phyloP scores from a whole-genome alignment of 2,113 vertebrate genomes.

The Lepus americanus region DNA sequence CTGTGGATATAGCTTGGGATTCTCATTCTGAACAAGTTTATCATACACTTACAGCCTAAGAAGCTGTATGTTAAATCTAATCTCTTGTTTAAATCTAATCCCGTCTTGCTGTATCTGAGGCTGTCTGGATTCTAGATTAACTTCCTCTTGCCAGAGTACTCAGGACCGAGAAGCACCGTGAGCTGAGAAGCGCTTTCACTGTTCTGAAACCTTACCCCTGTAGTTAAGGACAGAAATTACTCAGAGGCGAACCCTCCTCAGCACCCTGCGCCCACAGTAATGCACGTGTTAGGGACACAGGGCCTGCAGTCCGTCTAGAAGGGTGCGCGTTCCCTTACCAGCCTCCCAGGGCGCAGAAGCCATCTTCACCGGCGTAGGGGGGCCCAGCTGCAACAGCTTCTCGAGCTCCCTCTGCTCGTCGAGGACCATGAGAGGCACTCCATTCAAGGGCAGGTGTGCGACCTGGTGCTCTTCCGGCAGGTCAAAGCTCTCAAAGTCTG shows the following conservation, averaged over 20 bases:
- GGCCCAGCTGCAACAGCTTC: constrained; percentile 68
- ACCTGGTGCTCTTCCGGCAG: constrained; percentile 88
- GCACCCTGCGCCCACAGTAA: not conserved
- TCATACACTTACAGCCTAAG: not conserved
- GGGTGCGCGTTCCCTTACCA: constrained; percentile 80
- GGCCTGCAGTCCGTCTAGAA: not conserved
- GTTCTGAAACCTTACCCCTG: not conserved
- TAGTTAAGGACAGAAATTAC: not conserved
- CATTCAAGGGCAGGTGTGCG: constrained; percentile 84
- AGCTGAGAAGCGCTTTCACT: not conserved
- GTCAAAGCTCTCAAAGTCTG: constrained; percentile 89
- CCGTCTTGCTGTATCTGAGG: not conserved
- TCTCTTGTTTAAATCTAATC: not conserved
- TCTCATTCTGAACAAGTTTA: not conserved
- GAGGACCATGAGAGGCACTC: constrained; percentile 87
- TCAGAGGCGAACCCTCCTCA: not conserved
- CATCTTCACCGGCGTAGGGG: constrained; percentile 81
- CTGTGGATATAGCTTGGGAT: not conserved
- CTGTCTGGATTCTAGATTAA: constrained; percentile 25
- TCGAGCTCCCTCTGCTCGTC: constrained; percentile 77
- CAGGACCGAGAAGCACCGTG: not conserved
- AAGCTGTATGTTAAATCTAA: not conserved
- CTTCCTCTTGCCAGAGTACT: not conserved
- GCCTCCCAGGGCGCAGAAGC: constrained; percentile 79
- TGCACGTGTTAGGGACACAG: not conserved